A percentile compares a stretch with the other conserved stretches of the same genome.
These are phyloP conservation scores for Drosophila micromelanica DNA, from an alignment of 1,140 invertebrate genomes.

Conservation along the genomic window DNA sequence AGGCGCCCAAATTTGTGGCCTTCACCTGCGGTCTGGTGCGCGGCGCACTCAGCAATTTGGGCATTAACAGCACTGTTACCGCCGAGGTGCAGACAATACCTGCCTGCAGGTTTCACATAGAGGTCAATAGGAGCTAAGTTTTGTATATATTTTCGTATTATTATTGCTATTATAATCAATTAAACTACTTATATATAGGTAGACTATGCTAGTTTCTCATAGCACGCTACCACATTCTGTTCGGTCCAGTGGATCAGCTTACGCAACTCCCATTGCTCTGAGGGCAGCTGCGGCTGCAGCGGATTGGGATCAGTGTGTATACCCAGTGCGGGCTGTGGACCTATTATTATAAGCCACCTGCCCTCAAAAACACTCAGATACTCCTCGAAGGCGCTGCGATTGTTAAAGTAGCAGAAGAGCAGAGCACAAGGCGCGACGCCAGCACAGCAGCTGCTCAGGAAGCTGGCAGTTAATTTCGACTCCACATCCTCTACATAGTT, in stretches of 20 bases:
- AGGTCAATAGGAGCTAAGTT: slow-evolving; percentile 88
- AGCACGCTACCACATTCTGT: slow-evolving; percentile 85
- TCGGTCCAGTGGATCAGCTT: slow-evolving; percentile 84
- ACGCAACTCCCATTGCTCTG: slow-evolving; percentile 60
- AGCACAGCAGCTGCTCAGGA: slow-evolving; percentile 63
- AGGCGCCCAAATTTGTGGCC: slow-evolving; percentile 96
- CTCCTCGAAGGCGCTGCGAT: slow-evolving; percentile 87
- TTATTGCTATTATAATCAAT: slow-evolving; percentile 38
- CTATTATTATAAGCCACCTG: slow-evolving; percentile 88
- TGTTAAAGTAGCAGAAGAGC: slow-evolving; percentile 92
- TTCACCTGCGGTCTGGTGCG: slow-evolving; percentile 98
- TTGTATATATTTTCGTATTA: slow-evolving; percentile 18
- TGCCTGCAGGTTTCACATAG: slow-evolving; percentile 97
- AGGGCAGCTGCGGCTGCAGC: slow-evolving; percentile 86
- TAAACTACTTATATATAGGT: slow-evolving; percentile 40
- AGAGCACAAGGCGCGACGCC: slow-evolving; percentile 85
- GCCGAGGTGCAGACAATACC: slow-evolving; percentile 97
- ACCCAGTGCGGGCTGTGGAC: slow-evolving; percentile 87
- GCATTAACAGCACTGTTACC: slow-evolving; percentile 96
- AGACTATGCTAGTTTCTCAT: slow-evolving; percentile 70
- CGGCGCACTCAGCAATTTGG: slow-evolving; percentile 97
- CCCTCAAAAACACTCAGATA: slow-evolving; percentile 88
- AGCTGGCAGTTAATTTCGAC: slow-evolving; percentile 58
- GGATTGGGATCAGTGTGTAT: slow-evolving; percentile 89
- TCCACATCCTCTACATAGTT: slow-evolving; percentile 78